phyloP scores from a whole-genome alignment of 2,113 vertebrate genomes.

The Turnix velox region DNA sequence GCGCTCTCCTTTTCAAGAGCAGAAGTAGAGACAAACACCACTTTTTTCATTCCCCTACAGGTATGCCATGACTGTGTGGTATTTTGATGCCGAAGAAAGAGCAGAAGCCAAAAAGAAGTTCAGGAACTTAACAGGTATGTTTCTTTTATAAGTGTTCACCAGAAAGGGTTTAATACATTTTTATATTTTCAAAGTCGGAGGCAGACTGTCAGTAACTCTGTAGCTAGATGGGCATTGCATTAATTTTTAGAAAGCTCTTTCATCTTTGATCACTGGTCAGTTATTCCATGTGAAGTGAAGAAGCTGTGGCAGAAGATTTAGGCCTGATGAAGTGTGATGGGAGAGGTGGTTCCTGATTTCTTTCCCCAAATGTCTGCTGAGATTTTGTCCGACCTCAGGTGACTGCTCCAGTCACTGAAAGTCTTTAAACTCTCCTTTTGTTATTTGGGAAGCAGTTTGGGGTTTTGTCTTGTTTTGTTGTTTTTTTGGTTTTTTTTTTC shows the following conservation, averaged over 20 bases:
- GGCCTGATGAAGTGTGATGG: neutral
- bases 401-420: neutral
- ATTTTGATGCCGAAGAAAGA: slow-evolving; percentile 93
- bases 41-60: slow-evolving; percentile 66
- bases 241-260: neutral
- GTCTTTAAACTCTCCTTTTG: neutral
- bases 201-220: neutral
- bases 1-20: neutral
- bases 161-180: neutral
- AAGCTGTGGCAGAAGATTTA: neutral
- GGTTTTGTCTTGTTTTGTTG: too few species aligned
- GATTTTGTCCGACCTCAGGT: neutral
- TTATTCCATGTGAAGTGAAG: neutral
- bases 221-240: neutral
- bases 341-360: neutral
- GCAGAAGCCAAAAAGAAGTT: slow-evolving; percentile 93
- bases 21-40: neutral
- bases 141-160: neutral
- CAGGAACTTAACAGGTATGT: slow-evolving; percentile 82
- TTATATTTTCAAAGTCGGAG: neutral
- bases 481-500: neutral
- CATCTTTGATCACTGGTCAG: neutral
- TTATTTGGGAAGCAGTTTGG: neutral
- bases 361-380: neutral
- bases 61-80: slow-evolving; percentile 97